A percentile compares a stretch with the other conserved stretches of the same genome.
These are phyloP conservation scores for Luperina testacea DNA, from an alignment of 2,888 invertebrate genomes.

Conservation along the genomic window DNA sequence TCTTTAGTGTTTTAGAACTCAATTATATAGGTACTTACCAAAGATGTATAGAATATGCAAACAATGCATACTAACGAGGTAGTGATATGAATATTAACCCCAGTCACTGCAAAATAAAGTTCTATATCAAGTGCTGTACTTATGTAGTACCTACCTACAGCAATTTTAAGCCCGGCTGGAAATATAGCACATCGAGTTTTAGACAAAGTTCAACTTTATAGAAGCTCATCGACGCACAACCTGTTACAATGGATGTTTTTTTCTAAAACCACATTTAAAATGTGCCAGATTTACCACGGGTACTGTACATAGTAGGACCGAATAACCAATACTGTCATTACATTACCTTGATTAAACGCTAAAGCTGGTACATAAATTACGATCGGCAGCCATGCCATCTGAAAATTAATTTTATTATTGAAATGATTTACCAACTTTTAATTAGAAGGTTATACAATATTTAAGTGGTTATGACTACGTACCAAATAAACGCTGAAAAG, in stretches of 20 bases:
- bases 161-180: not conserved
- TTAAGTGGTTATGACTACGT: constrained; percentile 72
- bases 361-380: constrained; percentile 93
- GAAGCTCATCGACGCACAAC: not conserved
- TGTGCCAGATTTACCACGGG: not conserved
- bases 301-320: not conserved
- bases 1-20: not conserved
- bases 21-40: constrained; percentile 87
- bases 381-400: constrained; percentile 93
- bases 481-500: constrained; percentile 92
- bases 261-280: not conserved
- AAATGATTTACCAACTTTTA: not conserved
- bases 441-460: not conserved
- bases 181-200: not conserved
- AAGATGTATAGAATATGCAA: constrained; percentile 94
- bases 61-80: constrained; percentile 93
- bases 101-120: constrained; percentile 91
- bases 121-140: not conserved
- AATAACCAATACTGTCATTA: not conserved
- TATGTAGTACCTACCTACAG: not conserved
- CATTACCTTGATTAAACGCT: constrained; percentile 92
- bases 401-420: constrained; percentile 9
- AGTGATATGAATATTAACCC: constrained; percentile 93
- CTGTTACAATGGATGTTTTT: not conserved
- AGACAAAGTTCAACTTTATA: not conserved